Evolutionary conservation across 92 coral and sea anemone genomes (phyloP), one percentile per base, ranked within the genome.

Genomic region (Anthopleura xanthogrammica): DNA sequence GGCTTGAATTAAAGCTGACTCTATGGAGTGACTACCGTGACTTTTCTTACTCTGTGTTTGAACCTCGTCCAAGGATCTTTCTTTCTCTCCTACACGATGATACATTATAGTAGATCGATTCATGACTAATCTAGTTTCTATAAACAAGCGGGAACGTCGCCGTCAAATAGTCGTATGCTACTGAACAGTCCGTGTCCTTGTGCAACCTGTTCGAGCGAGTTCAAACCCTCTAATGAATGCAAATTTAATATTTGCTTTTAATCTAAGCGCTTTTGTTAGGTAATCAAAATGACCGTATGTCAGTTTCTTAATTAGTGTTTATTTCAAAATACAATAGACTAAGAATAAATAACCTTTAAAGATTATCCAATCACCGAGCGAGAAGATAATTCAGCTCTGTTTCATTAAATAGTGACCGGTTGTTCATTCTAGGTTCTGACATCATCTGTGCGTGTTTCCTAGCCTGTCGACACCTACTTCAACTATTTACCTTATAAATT

Each of bases 231-330:
- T 86, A 92, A 91, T 94, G 84, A 94, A 94, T 94, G 98, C 98
- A 94, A 92, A 94, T 89, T 94, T 92, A 85, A 85, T 94, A 89
- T 91, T 91, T 94, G 98, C 83, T 83, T 86, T 88, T 94, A 94
- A 94, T 94, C 98, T 94, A 70, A 78, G 74, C 78, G 79, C 89
- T 88, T 87, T 94, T 94, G 98, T 94, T 87, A 81, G 90, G 87
- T 94, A 94, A 94, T 94, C 95, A 94, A 94, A 94, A 94, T 91
- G 95, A 94, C 91, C 98, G 98, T 89, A 88, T 86, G 98, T 92
- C 98, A 89, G 90, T 91, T 88, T 95, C 93, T 90, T 95, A 95
- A 95, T 95, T 94, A 94, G 93, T 96, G 98, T 96, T 96, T 96
- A 96, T 92, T 90, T 85, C 86, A 81, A 78, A 86, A 91, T 87